Percentiles rank a stretch among this genome's conserved stretches.
phyloP scores from a whole-genome alignment of 2,797 vertebrate species.

The Pseudochromis fuscus region DNA sequence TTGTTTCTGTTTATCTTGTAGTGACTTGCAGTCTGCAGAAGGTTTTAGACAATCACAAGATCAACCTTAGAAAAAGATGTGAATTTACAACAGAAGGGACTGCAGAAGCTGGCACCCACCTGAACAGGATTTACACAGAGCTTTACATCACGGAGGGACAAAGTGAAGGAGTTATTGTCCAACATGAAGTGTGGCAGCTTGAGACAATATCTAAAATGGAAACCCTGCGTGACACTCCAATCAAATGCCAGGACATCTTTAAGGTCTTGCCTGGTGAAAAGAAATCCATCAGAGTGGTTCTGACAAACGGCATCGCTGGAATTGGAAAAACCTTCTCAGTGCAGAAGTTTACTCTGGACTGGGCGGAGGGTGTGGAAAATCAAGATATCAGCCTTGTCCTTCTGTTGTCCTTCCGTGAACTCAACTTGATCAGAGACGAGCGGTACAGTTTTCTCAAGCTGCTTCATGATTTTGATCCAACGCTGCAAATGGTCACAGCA shows the following conservation, averaged over 20 bases:
- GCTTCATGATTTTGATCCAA: constrained; percentile 45
- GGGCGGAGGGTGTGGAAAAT: constrained; percentile 54
- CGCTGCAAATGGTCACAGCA: constrained; percentile 21
- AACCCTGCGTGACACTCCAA: not conserved
- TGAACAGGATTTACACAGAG: constrained; percentile 43
- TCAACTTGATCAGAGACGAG: constrained; percentile 61
- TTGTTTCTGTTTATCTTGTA: constrained; percentile 3
- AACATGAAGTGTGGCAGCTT: constrained; percentile 43
- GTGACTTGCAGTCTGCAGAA: constrained; percentile 5
- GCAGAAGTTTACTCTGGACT: constrained; percentile 65
- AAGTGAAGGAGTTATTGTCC: constrained; percentile 23
- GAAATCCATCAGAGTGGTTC: constrained; percentile 36
- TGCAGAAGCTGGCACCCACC: not conserved
- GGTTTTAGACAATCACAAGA: constrained; percentile 6
- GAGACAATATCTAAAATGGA: constrained; percentile 39
- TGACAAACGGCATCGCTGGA: constrained; percentile 70
- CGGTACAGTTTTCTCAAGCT: constrained; percentile 57
- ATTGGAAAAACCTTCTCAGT: constrained; percentile 69
- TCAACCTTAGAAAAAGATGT: constrained; percentile 1
- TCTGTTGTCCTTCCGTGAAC: constrained; percentile 64
- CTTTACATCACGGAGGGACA: constrained; percentile 42
- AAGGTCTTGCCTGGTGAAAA: constrained; percentile 17
- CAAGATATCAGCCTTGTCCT: constrained; percentile 62
- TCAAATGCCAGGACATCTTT: constrained; percentile 36
- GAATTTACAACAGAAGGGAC: constrained; percentile 29